Conservation (phyloP, 92 coral and sea anemone species). For the Heliopora coerulea region DNA sequence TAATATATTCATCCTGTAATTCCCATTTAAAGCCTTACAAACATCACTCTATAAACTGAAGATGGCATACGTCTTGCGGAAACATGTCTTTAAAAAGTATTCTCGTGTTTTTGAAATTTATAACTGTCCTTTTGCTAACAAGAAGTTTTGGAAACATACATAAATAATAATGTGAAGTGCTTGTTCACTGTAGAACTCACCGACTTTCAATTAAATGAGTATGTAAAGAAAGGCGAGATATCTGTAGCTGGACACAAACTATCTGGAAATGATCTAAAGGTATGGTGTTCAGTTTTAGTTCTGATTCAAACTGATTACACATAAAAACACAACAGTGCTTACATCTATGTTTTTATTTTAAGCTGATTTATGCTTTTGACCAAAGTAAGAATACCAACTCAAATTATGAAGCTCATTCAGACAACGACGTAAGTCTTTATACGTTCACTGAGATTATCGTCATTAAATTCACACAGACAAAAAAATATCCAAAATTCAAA, state of each 20-base stretch:
- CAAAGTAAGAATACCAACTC: conserved; percentile 71
- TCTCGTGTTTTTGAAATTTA: no score
- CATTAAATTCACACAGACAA: no score
- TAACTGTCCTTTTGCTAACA: no score
- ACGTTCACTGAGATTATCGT: no score
- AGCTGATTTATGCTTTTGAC: conserved; percentile 81
- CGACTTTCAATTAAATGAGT: conserved; percentile 73
- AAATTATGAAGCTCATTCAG: conserved; percentile 91
- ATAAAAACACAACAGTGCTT: neutral
- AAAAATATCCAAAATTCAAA: no score
- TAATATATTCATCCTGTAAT: no score
- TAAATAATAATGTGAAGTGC: neutral
- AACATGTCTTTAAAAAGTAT: no score
- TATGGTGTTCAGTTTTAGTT: neutral
- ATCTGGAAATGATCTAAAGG: conserved; percentile 83
- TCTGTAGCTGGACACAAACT: conserved; percentile 76
- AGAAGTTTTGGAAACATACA: no score
- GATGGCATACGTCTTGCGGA: no score
- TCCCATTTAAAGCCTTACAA: no score
- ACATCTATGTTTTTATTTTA: neutral
- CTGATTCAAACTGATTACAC: neutral
- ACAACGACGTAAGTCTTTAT: conserved; percentile 63
- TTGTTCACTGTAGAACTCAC: conserved; percentile 62
- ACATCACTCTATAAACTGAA: no score
- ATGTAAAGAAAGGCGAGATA: conserved; percentile 73